Percentiles rank a stretch among this genome's conserved stretches.
These are phyloP conservation scores for Chlorops oryzae DNA, from an alignment of 1,140 invertebrate genomes.

Conservation along the genomic window DNA sequence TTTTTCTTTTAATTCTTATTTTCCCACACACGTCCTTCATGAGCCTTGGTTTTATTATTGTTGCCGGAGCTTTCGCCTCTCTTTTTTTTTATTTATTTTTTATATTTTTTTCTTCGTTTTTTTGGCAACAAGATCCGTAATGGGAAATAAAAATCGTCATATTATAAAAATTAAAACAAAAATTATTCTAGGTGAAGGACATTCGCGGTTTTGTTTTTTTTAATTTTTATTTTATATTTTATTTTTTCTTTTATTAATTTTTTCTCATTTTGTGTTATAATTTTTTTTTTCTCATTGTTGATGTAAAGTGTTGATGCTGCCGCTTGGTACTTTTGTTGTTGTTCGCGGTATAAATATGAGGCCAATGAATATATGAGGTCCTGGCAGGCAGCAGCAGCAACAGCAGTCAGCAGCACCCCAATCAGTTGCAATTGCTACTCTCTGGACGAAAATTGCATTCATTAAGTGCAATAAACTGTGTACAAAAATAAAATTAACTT, in stretches of 20 bases:
- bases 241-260: conserved; percentile 26
- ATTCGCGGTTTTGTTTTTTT: conserved; percentile 22
- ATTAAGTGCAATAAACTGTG: conserved; percentile 44
- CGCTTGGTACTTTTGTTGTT: too few species aligned
- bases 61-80: conserved; percentile 5
- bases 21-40: too few species aligned
- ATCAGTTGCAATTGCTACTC: too few species aligned
- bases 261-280: conserved; percentile 18
- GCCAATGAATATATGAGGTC: too few species aligned
- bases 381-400: too few species aligned
- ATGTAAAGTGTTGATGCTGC: too few species aligned
- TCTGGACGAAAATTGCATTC: too few species aligned
- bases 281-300: too few species aligned
- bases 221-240: conserved; percentile 14
- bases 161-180: conserved; percentile 30
- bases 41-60: too few species aligned
- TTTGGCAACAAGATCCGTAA: conserved; percentile 1
- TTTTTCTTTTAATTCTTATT: too few species aligned
- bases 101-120: conserved; percentile 19
- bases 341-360: too few species aligned
- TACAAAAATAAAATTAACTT: conserved; percentile 28
- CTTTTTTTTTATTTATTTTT: conserved; percentile 13
- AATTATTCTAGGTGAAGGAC: conserved; percentile 47
- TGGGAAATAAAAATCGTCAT: background rate
- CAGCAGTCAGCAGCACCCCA: too few species aligned